These are phyloP conservation scores for Meloidogyne hapla DNA, from an alignment of 1,140 invertebrate genomes.

Conservation along the genomic window DNA sequence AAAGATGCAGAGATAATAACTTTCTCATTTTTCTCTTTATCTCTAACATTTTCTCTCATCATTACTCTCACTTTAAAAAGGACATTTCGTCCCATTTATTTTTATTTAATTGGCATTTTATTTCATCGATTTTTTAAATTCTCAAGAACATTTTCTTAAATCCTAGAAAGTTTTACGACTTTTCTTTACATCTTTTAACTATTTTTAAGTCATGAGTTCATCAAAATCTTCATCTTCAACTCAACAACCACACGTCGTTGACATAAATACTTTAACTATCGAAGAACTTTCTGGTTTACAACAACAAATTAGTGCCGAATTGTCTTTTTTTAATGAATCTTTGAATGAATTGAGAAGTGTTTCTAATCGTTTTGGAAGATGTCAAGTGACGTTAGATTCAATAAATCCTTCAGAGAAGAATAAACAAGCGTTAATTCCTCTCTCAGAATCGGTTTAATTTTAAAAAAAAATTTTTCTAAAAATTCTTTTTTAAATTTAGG, in stretches of 20 bases:
- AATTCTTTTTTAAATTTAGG: constrained; percentile 39
- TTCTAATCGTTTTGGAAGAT: constrained; percentile 44
- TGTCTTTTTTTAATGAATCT: constrained; percentile 45
- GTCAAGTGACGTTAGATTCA: constrained; percentile 37
- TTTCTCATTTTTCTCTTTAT: neutral
- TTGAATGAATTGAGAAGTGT: constrained; percentile 41
- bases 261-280: constrained; percentile 31
- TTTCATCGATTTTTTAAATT: no score
- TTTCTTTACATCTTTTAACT: neutral
- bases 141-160: no score
- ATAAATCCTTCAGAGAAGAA: constrained; percentile 34
- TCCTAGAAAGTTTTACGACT: neutral
- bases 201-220: neutral
- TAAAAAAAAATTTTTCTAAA: constrained; percentile 25
- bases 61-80: neutral
- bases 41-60: neutral
- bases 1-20: no score
- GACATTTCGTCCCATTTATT: no score
- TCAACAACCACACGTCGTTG: constrained; percentile 22
- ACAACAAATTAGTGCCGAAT: constrained; percentile 34
- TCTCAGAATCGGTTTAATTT: constrained; percentile 53
- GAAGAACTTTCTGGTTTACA: constrained; percentile 35
- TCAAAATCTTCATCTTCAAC: neutral
- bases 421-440: constrained; percentile 51
- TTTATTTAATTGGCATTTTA: no score